Evolutionary conservation across 2,888 invertebrate genomes (phyloP).

Genomic region (Acleris literana): DNA sequence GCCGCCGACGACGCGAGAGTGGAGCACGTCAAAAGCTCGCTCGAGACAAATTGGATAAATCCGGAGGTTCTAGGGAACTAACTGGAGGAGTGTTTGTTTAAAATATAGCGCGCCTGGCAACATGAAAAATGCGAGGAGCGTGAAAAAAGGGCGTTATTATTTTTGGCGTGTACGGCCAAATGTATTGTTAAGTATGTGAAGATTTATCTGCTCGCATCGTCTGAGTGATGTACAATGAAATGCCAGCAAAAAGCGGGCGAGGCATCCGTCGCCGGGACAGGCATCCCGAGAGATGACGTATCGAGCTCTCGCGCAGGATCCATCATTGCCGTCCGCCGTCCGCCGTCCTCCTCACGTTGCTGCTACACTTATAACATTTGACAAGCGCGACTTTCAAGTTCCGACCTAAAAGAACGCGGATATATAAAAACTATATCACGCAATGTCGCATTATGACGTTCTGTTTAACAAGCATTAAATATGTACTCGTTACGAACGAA

Average conservation of each 20-base stretch:
- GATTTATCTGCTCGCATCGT: conserved; percentile 41
- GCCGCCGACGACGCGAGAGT: conserved; percentile 43
- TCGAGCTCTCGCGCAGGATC: conserved; percentile 49
- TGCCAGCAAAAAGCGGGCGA: conserved; percentile 42
- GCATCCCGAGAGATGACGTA: conserved; percentile 51
- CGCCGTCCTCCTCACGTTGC: conserved; percentile 24
- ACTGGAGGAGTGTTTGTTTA: conserved; percentile 7
- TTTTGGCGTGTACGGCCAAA: conserved; percentile 36
- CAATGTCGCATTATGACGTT: conserved; percentile 5
- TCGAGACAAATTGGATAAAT: conserved; percentile 41
- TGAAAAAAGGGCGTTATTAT: conserved; percentile 33
- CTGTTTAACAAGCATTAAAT: conserved; percentile 24
- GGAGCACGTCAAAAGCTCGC: conserved; percentile 42
- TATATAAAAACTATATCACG: conserved; percentile 10
- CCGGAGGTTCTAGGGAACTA: conserved; percentile 23
- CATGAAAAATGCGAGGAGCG: conserved; percentile 2
- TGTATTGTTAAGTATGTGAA: conserved; percentile 42
- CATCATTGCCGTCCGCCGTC: conserved; percentile 50
- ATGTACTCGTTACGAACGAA: conserved; percentile 3
- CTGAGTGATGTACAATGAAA: conserved; percentile 41
- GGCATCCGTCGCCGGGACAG: conserved; percentile 36
- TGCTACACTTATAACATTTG: conserved; percentile 26
- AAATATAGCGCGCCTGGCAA: conserved; percentile 16
- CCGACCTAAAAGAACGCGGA: not conserved
- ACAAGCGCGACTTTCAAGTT: conserved; percentile 16